Conservation (phyloP, 2,888 invertebrate genomes). For the Hybos culiciformis region DNA sequence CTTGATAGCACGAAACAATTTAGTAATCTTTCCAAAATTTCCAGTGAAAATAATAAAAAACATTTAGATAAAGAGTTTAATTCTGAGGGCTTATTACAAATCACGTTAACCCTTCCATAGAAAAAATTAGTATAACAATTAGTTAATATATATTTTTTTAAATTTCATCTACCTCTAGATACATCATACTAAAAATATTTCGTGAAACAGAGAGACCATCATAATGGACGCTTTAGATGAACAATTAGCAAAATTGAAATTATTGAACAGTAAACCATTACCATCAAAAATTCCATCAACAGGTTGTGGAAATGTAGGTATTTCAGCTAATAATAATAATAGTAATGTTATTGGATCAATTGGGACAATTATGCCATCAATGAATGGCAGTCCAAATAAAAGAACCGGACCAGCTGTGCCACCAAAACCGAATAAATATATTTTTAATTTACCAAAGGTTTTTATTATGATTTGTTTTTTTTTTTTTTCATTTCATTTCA, state of each 20-base stretch:
- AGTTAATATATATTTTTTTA: no score
- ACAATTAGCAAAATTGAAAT: conserved; percentile 53
- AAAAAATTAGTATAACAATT: no score
- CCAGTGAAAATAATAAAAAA: no score
- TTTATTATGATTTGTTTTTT: conserved; percentile 5
- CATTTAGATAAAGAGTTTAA: no score
- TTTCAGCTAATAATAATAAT: conserved; percentile 1
- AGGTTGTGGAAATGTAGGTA: conserved; percentile 3
- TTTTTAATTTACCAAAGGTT: conserved; percentile 42
- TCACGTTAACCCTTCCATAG: no score
- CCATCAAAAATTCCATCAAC: conserved; percentile 17
- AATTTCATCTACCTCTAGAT: no score
- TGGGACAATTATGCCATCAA: conserved; percentile 16
- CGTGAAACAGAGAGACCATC: no score
- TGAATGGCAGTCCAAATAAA: conserved; percentile 34
- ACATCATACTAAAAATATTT: no score
- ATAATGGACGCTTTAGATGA: conserved; percentile 52
- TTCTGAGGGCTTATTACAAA: no score
- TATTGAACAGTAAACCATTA: conserved; percentile 37
- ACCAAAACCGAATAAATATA: conserved; percentile 58
- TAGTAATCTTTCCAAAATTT: no score
- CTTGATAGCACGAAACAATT: no score
- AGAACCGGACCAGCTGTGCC: conserved; percentile 69
- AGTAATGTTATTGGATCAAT: conserved; percentile 2
- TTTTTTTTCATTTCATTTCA: conserved; percentile 1